Evolutionary conservation across 2,797 vertebrate genomes (phyloP).

Genomic region (Tragopan temminckii): DNA sequence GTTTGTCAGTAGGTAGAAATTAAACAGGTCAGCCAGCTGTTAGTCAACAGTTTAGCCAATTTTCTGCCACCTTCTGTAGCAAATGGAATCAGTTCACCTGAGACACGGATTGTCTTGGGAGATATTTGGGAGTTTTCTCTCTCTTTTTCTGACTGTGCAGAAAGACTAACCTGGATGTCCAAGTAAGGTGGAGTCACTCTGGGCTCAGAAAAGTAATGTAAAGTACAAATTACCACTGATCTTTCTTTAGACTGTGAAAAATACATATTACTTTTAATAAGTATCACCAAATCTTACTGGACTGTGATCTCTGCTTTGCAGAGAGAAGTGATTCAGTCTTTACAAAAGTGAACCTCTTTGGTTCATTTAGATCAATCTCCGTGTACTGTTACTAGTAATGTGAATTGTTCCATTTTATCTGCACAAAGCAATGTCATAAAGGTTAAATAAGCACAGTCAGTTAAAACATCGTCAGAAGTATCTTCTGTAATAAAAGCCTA

Average conservation of each 20-base stretch:
- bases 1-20: neutral
- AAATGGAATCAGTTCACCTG: neutral
- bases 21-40: neutral
- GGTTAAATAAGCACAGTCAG: constrained; percentile 58
- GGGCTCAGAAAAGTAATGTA: neutral
- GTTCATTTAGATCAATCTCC: constrained; percentile 39
- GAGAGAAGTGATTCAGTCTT: constrained; percentile 66
- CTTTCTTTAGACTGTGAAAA: neutral
- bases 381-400: constrained; percentile 18
- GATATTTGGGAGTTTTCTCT: neutral
- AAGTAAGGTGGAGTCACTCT: neutral
- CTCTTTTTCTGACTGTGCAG: neutral
- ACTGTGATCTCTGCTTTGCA: constrained; percentile 59
- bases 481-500: constrained; percentile 19
- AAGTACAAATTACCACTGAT: neutral
- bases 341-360: constrained; percentile 62
- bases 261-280: constrained; percentile 40
- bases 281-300: constrained; percentile 34
- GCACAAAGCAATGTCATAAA: constrained; percentile 61
- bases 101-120: neutral
- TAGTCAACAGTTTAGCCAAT: neutral
- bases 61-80: neutral
- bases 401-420: constrained; percentile 70
- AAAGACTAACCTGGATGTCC: neutral
- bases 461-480: constrained; percentile 56